Base-by-base conservation (phyloP, 2,113 vertebrate genomes). In the Heterotis niloticus region DNA sequence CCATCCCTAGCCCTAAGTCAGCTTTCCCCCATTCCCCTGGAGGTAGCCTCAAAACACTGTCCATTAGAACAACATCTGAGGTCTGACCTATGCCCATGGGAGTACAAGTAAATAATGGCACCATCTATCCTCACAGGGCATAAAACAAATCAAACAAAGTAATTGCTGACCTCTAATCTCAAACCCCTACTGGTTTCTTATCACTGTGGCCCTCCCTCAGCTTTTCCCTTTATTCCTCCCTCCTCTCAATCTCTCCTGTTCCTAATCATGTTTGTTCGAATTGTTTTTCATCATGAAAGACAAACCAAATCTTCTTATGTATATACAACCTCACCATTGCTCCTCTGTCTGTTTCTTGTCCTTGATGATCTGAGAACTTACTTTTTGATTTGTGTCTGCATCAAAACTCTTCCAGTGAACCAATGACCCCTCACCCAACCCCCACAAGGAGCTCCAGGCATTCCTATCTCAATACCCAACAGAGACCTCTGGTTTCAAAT, bases 241-340 rank as follows among this genome's bases (percentile, higher is more conserved):
- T 54, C 44, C 20, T 24, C 51, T n/a, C 23, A 11, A 44, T 56
- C 20, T 23, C 34, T 56, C 51, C 23, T 17, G 3, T 10, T 24
- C 24, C 16, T 57, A 54, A 73, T 73, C 70, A 52, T 73, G 64
- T n/a, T 23, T 51, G 5, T 51, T 24, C 5, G 20, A 44, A 73
- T 13, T 73, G 70, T 23, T 73, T 73, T 28, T 73, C 52, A 28
- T 73, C 71, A 73, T 14, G 7, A 73, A 57, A 28, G 52, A 7
- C 20, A 17, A 44, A 13, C 14, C 14, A 10, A 18, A 23, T 65
- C n/a, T 65, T 52, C 51, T 54, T 54, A 17, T 34, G 9, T 69
- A 17, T 69, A 26, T 26, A 29, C 28, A 18, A 9, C 70, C 9
- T 1, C 51, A 5, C 0, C 20, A 17, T 44, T 26, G 1, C 12